phyloP scores from a whole-genome alignment of 2,888 invertebrate species.

The Stictocephala bisonia region DNA sequence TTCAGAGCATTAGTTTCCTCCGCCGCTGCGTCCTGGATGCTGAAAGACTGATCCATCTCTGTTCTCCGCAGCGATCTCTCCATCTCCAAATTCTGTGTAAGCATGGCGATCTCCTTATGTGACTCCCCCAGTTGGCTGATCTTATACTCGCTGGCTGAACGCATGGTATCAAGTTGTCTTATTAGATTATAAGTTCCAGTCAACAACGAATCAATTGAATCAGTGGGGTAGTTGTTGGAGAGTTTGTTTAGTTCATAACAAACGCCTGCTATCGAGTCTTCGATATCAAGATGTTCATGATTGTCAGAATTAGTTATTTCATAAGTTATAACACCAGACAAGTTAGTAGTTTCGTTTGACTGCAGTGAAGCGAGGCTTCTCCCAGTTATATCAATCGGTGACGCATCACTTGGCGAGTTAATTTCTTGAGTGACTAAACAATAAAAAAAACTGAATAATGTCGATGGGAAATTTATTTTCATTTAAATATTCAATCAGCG shows the following conservation, averaged over 20 bases:
- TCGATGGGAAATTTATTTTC: too few relatives aligned
- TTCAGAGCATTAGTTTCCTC: neutral
- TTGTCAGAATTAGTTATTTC: too few relatives aligned
- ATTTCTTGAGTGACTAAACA: too few relatives aligned
- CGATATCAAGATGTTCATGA: neutral
- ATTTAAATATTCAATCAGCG: too few relatives aligned
- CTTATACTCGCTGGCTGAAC: neutral
- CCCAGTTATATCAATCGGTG: too few relatives aligned
- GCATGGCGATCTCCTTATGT: neutral
- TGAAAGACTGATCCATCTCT: neutral
- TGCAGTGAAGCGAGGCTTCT: too few relatives aligned
- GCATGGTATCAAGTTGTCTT: neutral
- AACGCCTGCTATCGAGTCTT: neutral
- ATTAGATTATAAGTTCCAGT: neutral
- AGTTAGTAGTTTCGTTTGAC: too few relatives aligned
- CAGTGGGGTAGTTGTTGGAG: neutral
- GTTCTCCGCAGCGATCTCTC: neutral
- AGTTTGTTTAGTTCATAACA: neutral
- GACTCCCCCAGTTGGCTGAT: neutral
- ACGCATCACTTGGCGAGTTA: too few relatives aligned
- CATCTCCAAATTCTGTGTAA: neutral
- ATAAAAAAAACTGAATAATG: too few relatives aligned
- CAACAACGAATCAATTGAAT: neutral
- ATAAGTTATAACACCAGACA: too few relatives aligned
- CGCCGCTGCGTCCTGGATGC: neutral